These are phyloP conservation scores for Syngnathus typhle DNA, from an alignment of 2,113 vertebrate genomes.

Conservation along the genomic window DNA sequence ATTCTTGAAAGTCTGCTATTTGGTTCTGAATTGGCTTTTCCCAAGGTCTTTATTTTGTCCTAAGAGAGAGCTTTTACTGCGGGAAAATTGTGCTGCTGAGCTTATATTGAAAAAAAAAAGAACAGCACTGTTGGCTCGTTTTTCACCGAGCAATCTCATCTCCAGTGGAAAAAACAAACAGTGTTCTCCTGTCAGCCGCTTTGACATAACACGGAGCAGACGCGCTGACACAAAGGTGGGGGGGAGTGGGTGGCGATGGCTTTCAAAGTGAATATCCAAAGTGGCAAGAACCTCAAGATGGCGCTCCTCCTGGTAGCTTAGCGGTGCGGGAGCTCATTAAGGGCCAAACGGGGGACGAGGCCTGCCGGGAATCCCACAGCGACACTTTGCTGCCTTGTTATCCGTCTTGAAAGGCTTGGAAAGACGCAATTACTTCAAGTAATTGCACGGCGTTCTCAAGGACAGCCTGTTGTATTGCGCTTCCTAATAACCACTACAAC, in stretches of 20 bases:
- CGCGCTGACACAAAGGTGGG: constrained; percentile 7
- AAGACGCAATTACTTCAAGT: constrained; percentile 10
- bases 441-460: constrained; percentile 16
- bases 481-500: not conserved
- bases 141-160: constrained; percentile 66
- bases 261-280: constrained; percentile 44
- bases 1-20: not conserved
- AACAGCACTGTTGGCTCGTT: constrained; percentile 54
- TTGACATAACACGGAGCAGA: constrained; percentile 45
- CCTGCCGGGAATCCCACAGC: constrained; percentile 11
- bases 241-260: not conserved
- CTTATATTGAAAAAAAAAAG: constrained; percentile 5
- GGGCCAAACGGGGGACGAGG: constrained; percentile 13
- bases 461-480: not conserved
- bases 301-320: constrained; percentile 9
- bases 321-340: constrained; percentile 22
- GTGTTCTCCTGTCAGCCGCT: constrained; percentile 47
- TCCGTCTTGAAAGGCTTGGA: not conserved
- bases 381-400: constrained; percentile 4
- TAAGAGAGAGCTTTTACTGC: constrained; percentile 49
- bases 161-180: constrained; percentile 59
- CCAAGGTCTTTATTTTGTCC: not conserved
- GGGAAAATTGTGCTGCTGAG: constrained; percentile 56
- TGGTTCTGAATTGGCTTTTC: not conserved
- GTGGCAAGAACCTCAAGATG: constrained; percentile 33